phyloP scores from a whole-genome alignment of 2,888 invertebrate genomes.

The Ormia ochracea region DNA sequence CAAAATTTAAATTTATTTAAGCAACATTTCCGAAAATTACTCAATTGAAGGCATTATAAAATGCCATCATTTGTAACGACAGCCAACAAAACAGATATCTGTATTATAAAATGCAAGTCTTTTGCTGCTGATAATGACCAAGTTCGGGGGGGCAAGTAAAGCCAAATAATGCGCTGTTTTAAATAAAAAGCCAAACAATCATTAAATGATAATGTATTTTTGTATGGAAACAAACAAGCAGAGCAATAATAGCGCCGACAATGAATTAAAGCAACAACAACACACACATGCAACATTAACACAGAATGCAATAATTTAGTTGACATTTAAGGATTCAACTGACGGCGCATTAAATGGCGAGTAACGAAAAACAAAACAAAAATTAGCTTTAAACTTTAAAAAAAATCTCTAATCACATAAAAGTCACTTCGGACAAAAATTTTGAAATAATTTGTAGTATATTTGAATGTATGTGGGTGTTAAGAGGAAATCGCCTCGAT shows the following conservation, averaged over 20 bases:
- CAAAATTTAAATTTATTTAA: background rate
- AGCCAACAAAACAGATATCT: constrained; percentile 6
- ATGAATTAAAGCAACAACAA: background rate
- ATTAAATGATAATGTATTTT: constrained; percentile 16
- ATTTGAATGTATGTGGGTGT: no score
- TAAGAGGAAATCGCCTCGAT: no score
- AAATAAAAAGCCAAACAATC: constrained; percentile 8
- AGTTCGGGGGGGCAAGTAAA: background rate
- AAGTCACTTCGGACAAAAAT: no score
- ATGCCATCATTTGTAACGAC: background rate
- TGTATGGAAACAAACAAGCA: background rate
- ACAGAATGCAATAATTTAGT: constrained; percentile 38
- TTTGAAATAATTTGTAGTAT: no score
- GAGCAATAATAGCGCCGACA: background rate
- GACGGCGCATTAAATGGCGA: constrained; percentile 1
- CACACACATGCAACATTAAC: constrained; percentile 28
- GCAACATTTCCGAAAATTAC: background rate
- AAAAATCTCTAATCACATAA: no score
- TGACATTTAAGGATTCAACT: constrained; percentile 26
- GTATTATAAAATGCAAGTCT: background rate
- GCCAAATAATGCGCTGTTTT: constrained; percentile 4
- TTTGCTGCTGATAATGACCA: background rate
- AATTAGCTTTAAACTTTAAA: background rate
- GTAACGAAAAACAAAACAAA: background rate
- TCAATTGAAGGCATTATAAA: constrained; percentile 26